phyloP scores from a whole-genome alignment of 2,888 invertebrate species.

The Carpatolechia fugitivella region DNA sequence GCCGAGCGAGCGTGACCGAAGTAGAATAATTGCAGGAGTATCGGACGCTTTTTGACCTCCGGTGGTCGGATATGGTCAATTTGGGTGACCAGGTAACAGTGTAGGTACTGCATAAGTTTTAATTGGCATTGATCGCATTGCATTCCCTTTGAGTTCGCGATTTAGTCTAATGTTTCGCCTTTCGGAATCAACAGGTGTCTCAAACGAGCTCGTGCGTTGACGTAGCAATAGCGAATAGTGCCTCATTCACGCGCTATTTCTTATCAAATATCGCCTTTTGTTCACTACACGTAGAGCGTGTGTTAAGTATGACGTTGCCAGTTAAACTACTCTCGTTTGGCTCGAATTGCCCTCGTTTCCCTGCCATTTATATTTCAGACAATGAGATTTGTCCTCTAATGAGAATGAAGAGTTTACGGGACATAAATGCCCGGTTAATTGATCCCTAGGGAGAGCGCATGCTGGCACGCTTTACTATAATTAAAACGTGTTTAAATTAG shows the following conservation, averaged over 20 bases:
- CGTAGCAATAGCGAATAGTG: slow-evolving; percentile 11
- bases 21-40: slow-evolving; percentile 41
- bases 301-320: slow-evolving; percentile 7
- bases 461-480: slow-evolving; percentile 25
- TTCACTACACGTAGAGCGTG: slow-evolving; percentile 12
- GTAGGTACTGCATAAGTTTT: slow-evolving; percentile 24
- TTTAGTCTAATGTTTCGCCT: slow-evolving; percentile 25
- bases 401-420: slow-evolving; percentile 6
- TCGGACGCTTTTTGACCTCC: slow-evolving; percentile 33
- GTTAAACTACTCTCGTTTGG: slow-evolving; percentile 5
- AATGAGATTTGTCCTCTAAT: slow-evolving; percentile 10
- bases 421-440: slow-evolving; percentile 12
- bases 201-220: slow-evolving; percentile 24
- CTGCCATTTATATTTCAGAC: slow-evolving; percentile 11
- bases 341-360: slow-evolving; percentile 8
- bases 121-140: slow-evolving; percentile 11
- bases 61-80: slow-evolving; percentile 52
- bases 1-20: slow-evolving; percentile 49
- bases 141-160: slow-evolving; percentile 11
- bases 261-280: slow-evolving; percentile 17
- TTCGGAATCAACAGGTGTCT: slow-evolving; percentile 51
- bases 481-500: slow-evolving; percentile 25
- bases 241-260: slow-evolving; percentile 23
- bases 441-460: slow-evolving; percentile 2
- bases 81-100: slow-evolving; percentile 47